Evolutionary conservation across 2,797 vertebrate genomes (phyloP).

Genomic region (Carcharodon carcharias): DNA sequence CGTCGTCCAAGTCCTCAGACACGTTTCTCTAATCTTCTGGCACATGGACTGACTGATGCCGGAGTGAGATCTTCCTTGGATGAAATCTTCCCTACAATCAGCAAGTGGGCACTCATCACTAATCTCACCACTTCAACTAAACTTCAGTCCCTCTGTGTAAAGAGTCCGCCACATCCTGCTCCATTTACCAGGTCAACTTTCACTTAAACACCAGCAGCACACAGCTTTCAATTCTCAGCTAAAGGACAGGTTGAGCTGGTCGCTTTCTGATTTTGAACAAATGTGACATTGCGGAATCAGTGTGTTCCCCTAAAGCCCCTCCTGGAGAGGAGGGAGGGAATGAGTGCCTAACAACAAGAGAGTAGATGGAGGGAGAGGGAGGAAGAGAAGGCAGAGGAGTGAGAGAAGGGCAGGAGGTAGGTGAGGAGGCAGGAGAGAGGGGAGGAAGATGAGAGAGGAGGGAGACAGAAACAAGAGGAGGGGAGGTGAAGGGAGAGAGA

Average conservation of each 20-base stretch:
- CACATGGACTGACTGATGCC: not conserved
- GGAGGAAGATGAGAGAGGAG: no score
- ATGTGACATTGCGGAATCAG: no score
- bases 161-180: not conserved
- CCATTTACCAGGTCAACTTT: not conserved
- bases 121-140: not conserved
- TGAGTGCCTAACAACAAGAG: not conserved
- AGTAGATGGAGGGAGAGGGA: not conserved
- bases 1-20: not conserved
- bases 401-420: not conserved
- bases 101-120: not conserved
- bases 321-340: not conserved
- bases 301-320: no score
- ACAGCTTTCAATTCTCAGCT: not conserved
- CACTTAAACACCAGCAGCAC: not conserved
- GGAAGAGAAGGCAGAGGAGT: not conserved
- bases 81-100: not conserved
- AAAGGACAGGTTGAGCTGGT: not conserved
- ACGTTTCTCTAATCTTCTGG: not conserved
- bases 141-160: not conserved
- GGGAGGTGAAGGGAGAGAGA: no score
- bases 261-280: not conserved
- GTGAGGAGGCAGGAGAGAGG: no score
- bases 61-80: not conserved
- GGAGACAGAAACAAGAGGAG: no score